These are phyloP conservation scores for Anastatus disparis DNA, from an alignment of 1,140 invertebrate genomes.

Conservation along the genomic window DNA sequence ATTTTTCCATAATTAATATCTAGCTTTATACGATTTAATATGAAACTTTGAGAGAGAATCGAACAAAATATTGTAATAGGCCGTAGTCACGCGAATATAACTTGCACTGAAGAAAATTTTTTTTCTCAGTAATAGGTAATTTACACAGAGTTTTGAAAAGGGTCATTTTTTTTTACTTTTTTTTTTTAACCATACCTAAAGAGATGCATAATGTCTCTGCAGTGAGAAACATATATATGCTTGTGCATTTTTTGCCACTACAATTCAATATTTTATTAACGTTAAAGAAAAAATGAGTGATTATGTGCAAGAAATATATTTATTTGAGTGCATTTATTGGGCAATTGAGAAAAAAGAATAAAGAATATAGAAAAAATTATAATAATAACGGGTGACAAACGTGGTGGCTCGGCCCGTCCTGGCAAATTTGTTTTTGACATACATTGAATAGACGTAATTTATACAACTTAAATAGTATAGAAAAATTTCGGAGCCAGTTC, in stretches of 20 bases:
- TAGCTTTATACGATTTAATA: background rate
- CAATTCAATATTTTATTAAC: slow-evolving; percentile 18
- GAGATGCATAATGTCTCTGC: background rate
- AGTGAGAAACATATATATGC: background rate
- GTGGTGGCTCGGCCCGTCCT: slow-evolving; percentile 39
- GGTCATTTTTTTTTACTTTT: background rate
- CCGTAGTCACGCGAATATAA: background rate
- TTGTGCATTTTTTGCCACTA: background rate
- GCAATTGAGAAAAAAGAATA: background rate
- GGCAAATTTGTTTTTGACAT: slow-evolving; percentile 27
- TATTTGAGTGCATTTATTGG: slow-evolving; percentile 23
- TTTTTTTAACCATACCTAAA: background rate
- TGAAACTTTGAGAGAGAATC: background rate
- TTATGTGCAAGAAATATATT: background rate
- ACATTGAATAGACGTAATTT: slow-evolving; percentile 24
- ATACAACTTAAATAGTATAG: slow-evolving; percentile 14
- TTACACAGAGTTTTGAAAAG: no score
- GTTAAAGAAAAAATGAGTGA: slow-evolving; percentile 23
- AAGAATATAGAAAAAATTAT: no score
- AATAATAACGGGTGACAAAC: slow-evolving; percentile 2
- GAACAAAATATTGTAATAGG: slow-evolving; percentile 4
- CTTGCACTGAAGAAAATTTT: background rate
- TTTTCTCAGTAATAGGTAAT: no score
- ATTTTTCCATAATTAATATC: slow-evolving; percentile 15
- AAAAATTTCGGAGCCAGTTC: slow-evolving; percentile 25